Evolutionary conservation across 2,888 invertebrate genomes (phyloP).

Genomic region (Trichopoda pennipes): DNA sequence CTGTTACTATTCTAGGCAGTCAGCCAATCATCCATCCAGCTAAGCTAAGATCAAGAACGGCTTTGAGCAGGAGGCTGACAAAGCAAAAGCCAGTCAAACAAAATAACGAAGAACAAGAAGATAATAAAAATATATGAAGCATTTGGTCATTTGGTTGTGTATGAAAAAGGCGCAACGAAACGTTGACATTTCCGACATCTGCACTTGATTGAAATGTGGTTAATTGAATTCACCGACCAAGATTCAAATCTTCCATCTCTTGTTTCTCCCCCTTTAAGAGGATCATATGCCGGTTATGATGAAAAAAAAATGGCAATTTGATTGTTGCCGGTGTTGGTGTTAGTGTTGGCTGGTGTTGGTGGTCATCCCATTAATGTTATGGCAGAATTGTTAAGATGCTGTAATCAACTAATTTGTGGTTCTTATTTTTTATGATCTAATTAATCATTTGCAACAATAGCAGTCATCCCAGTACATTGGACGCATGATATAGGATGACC

Average conservation of each 20-base stretch:
- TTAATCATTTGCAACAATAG: slow-evolving; percentile 65
- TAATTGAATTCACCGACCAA: slow-evolving; percentile 71
- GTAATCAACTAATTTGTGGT: slow-evolving; percentile 68
- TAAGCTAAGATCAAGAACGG: slow-evolving; percentile 40
- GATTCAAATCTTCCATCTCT: slow-evolving; percentile 41
- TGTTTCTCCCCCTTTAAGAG: slow-evolving; percentile 30
- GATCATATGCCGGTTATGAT: slow-evolving; percentile 21
- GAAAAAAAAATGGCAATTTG: slow-evolving; percentile 16
- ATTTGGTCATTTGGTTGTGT: slow-evolving; percentile 63
- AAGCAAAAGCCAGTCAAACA: slow-evolving; percentile 29
- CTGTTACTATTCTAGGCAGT: slow-evolving; percentile 41
- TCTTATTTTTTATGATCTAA: slow-evolving; percentile 64
- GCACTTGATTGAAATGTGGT: slow-evolving; percentile 73
- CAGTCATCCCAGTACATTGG: slow-evolving; percentile 15
- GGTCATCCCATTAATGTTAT: slow-evolving; percentile 60
- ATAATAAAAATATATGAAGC: slow-evolving; percentile 48
- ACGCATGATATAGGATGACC: slow-evolving; percentile 62
- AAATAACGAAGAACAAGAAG: not conserved
- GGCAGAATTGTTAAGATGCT: slow-evolving; percentile 56
- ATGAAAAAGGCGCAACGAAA: slow-evolving; percentile 71
- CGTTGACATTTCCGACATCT: slow-evolving; percentile 73
- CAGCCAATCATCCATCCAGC: slow-evolving; percentile 22
- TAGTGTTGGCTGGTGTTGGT: slow-evolving; percentile 38
- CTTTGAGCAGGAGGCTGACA: slow-evolving; percentile 25
- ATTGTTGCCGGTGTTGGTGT: slow-evolving; percentile 17